Base-by-base conservation (phyloP, 2,113 vertebrate species). In the Microtus oregoni region DNA sequence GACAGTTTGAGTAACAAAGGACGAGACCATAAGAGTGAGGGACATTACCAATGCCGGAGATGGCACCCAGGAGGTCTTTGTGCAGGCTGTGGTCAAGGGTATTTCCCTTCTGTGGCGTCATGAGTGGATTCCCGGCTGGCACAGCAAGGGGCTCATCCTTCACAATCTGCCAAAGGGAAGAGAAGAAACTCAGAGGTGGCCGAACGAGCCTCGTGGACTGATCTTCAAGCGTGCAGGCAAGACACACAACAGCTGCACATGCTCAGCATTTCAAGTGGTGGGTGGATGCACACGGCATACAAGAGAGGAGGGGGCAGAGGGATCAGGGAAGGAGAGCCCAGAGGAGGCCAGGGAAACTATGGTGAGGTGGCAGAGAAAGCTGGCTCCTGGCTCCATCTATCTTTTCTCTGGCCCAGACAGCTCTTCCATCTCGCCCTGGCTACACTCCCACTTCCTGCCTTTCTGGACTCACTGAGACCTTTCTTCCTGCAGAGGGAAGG, bases 51-150 rank as follows among this genome's bases (percentile, higher is more conserved):
- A 99, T 99, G 97, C 99, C 99, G 30, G 99, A 99, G 96, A 99
- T 99, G 93, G 98, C 99, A n/a, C 99, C 99, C 97, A 99, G 99
- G 20, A 99, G 98, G 93, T 99, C 99, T 98, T 99, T 99, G 98
- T 99, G 99, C 90, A 99, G 98, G 90, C 98, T 99, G 97, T 98
- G 99, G 97, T 99, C 99, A 97, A 99, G 78, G 0, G 99, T 98
- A 90, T 98, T 99, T 96, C 98, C 99, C 94, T 99, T 99, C 95
- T 99, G 99, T 7, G 99, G 99, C 0, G 99, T 99, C 97, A 99
- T 99, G 90, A 99, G 95, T 2, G 99, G 97, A 92, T 98, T 99
- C 88, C 98, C 98, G 79, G 98, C 92, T 0, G 98, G 98, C 92
- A 98, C 87, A 86, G 75, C 94, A 85, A 98, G 97, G 0, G 97